Base-by-base conservation (phyloP, 2,888 invertebrate species). In the Acrocyrtus sp. region DNA sequence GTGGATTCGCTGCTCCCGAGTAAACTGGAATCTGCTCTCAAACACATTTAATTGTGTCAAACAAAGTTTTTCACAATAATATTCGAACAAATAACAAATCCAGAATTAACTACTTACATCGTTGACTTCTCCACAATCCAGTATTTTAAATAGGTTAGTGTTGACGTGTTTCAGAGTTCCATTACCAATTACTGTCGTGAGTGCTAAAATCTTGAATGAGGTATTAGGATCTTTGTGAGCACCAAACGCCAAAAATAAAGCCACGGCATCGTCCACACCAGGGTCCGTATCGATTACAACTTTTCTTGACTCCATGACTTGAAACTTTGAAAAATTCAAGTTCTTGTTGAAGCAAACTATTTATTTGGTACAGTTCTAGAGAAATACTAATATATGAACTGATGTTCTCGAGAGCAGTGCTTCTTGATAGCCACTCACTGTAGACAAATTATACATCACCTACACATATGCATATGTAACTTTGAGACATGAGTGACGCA, bases 181-280 rank as follows among this genome's bases (percentile, higher is more conserved):
- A 82, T 94, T 95, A 1, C 94, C 94, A 79, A 88, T 87, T 0
- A 89, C 90, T 63, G 92, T 92, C 0, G 92, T 93, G 1, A 94
- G 87, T 0, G 88, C 93, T 51, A 91, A 83, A 45, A 94, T 84
- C 80, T 89, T 82, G 22, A 88, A 82, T 57, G 84, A 79, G 1
- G 84, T 83, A 6, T 83, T 76, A 0, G 88, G 88, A 56, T 86
- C 84, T 43, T 67, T 24, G 43, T 79, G 78, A 1, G 76, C 67
- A 45, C 76, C 75, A 1, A 90, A 82, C 1, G 90, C 83, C 80
- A 89, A 83, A 60, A 89, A 83, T 45, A 91, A 80, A 0, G 90
- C 90, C 83, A 89, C 85, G 26, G 89, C 90, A 84, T 91, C 90
- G 80, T 90, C 90, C 15, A 87, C 85, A 0, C 90, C 90, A 19